Conservation (phyloP, 2,888 invertebrate species). For the Eilema caniola region DNA sequence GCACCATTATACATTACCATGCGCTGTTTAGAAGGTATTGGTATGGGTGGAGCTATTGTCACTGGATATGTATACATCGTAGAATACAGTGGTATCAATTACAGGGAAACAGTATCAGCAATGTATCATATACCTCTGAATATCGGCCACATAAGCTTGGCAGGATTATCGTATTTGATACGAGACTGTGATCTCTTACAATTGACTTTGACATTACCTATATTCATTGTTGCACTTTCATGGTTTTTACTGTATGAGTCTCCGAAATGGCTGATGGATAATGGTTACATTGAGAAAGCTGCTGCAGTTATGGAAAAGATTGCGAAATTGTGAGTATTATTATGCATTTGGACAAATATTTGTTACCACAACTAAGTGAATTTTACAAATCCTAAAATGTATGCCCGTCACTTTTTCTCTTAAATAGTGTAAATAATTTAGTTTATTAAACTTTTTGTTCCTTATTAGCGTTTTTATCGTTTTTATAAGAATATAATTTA, state of each 20-base stretch:
- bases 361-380: background rate
- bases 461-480: no score
- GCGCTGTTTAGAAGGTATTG: constrained; percentile 71
- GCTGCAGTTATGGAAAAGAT: constrained; percentile 66
- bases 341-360: background rate
- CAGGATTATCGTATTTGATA: constrained; percentile 70
- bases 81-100: constrained; percentile 66
- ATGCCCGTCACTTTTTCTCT: background rate
- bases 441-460: background rate
- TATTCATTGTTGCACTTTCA: constrained; percentile 58
- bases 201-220: constrained; percentile 67
- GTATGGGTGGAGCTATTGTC: constrained; percentile 72
- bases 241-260: constrained; percentile 68
- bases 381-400: background rate
- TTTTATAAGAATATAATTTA: no score
- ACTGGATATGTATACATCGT: constrained; percentile 69
- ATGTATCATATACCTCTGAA: constrained; percentile 73
- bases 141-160: constrained; percentile 66
- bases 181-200: constrained; percentile 70
- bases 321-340: constrained; percentile 67
- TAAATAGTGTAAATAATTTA: background rate
- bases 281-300: constrained; percentile 59
- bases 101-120: constrained; percentile 70
- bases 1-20: constrained; percentile 60
- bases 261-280: constrained; percentile 77